phyloP scores from a whole-genome alignment of 2,888 invertebrate species.

The Erebia palarica region DNA sequence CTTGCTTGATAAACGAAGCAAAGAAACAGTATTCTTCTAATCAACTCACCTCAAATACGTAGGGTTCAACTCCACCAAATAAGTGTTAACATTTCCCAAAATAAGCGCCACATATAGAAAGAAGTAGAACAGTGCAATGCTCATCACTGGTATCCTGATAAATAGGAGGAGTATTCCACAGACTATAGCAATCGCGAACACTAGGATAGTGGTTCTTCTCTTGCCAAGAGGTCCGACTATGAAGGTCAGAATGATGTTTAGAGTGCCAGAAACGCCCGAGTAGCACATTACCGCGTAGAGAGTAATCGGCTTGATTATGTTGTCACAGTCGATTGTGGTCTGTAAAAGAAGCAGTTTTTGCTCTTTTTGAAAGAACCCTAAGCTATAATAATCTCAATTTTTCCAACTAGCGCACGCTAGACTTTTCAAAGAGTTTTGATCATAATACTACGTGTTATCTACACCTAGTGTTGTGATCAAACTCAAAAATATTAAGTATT shows the following conservation, averaged over 20 bases:
- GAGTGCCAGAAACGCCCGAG: conserved; percentile 53
- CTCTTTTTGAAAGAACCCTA: too few species aligned
- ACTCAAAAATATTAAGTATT: too few species aligned
- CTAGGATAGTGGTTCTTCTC: conserved; percentile 54
- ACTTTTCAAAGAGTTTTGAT: too few species aligned
- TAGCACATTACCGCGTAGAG: conserved; percentile 67
- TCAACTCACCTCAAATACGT: conserved; percentile 64
- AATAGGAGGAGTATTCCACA: conserved; percentile 58
- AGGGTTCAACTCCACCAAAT: conserved; percentile 68
- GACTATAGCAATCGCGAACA: conserved; percentile 52
- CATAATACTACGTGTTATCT: too few species aligned
- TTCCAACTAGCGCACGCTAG: too few species aligned
- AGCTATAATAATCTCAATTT: too few species aligned
- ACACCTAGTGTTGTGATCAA: too few species aligned
- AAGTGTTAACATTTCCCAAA: conserved; percentile 67
- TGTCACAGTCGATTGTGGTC: conserved; percentile 56
- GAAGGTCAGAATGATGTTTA: conserved; percentile 60
- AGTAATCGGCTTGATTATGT: conserved; percentile 56
- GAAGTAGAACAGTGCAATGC: conserved; percentile 61
- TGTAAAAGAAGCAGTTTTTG: conserved; percentile 36
- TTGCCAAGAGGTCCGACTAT: conserved; percentile 61
- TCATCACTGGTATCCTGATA: conserved; percentile 57
- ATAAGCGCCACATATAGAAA: conserved; percentile 65
- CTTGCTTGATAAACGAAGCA: too few species aligned
- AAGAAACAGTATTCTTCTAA: neutral